Percentiles rank a stretch among this genome's conserved stretches.
phyloP scores from a whole-genome alignment of 53 echinoderm and acorn worm genomes.

The Echinarachnius parma region DNA sequence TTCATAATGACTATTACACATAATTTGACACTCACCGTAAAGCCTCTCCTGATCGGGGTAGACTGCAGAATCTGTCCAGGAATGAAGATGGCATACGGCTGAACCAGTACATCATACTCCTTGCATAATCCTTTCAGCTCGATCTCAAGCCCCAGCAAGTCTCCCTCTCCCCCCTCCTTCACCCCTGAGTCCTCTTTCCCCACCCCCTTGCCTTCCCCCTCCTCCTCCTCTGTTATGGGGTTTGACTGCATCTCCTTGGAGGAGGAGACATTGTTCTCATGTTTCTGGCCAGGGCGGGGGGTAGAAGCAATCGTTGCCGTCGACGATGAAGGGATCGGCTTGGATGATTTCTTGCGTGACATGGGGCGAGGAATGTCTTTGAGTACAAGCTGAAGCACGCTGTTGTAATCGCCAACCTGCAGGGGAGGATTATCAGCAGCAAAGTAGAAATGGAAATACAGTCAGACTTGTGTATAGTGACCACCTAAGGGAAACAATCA shows the following conservation, averaged over 20 bases:
- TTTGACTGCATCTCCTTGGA: not conserved
- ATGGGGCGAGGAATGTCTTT: slow-evolving; percentile 45
- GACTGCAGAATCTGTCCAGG: slow-evolving; percentile 76
- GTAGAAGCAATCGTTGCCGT: not conserved
- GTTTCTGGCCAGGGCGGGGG: slow-evolving; percentile 23
- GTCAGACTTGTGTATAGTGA: no score
- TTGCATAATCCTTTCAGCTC: slow-evolving; percentile 86
- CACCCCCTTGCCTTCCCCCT: not conserved
- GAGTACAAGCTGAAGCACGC: slow-evolving; percentile 58
- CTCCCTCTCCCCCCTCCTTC: slow-evolving; percentile 37
- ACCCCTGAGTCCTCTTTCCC: slow-evolving; percentile 19
- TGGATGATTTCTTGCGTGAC: not conserved
- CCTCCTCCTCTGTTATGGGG: no score
- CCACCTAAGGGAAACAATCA: no score
- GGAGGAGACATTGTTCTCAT: not conserved
- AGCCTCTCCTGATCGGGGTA: slow-evolving; percentile 71
- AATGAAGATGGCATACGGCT: slow-evolving; percentile 87
- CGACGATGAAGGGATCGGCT: slow-evolving; percentile 7
- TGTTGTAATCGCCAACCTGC: slow-evolving; percentile 55
- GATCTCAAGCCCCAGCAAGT: slow-evolving; percentile 72
- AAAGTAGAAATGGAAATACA: no score
- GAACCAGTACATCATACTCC: slow-evolving; percentile 64
- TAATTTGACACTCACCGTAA: slow-evolving; percentile 47
- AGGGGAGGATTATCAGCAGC: not conserved
- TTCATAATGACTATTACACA: not conserved